Evolutionary conservation across 1,140 invertebrate genomes (phyloP), one percentile per base, ranked within the genome.

Genomic region (Brevipalpus yothersi): DNA sequence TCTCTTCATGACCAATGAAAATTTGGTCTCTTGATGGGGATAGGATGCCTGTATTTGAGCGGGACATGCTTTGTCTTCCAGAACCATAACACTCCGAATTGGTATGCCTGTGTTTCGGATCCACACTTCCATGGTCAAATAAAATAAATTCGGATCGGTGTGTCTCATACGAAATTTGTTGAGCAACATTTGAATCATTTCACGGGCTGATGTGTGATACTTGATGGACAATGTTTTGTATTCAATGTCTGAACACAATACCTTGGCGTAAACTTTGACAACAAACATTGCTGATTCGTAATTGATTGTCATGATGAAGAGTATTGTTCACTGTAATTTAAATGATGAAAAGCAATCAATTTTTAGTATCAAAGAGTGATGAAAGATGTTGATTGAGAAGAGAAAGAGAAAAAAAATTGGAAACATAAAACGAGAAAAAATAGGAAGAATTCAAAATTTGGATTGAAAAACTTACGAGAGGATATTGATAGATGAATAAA

Each of bases 111-210:
- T 68, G 62, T 69, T 71, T 81, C 67, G 64, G 17, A 91, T 82
- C 1, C 83, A 82, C 40, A 91, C 85, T 72, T 92, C 88, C 86
- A 91, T 90, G 62, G 84, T 87, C 15, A 92, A 75, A 71, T 86
- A 90, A 72, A 89, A 92, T n/a, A 92, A 76, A 65, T 86, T 80
- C 0, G 86, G 85, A 71, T 91, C 88, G 31, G 86, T 77, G 69
- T 90, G 86, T 64, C 84, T 79, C 83, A 90, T 89, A 67, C 84
- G 79, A 66, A 84, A 90, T 75, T 90, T 90, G 67, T 83, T 79
- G 58, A 92, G 74, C n/a, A 91, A 72, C 53, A 82, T 81, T 56
- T 77, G 72, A 2, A 91, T 84, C 45, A 92, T 80, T 73, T 90
- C 83, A 66, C 82, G 79, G 66, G 85, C 85, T 0, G 83, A 82